Base-by-base conservation (phyloP, 2,888 invertebrate species). In the Lamellibrachia satsuma region DNA sequence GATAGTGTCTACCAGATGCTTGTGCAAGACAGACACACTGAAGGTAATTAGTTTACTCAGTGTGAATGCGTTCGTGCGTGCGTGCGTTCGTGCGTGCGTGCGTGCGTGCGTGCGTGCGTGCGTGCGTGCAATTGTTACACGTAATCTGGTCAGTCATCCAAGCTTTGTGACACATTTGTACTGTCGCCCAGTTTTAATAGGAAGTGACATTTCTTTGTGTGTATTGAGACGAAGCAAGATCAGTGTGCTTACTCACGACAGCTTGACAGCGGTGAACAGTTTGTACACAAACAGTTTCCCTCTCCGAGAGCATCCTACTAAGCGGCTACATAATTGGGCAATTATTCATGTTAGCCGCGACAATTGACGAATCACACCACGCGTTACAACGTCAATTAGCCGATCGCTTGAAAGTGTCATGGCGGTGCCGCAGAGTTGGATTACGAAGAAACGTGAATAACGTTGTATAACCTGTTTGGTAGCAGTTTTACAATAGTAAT, bases 1-100 rank as follows among this genome's bases (percentile, higher is more conserved):
- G 97, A 97, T 93, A 96, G 96, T 75, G 97, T 97, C 7, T 97
- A 97, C 94, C 97, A 97, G 94, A 96, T 97, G 27, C 95, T 97
- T 51, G 96, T 97, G n/a, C 96, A 97, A 94, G 97, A 97, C 94
- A 94, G 97, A 92, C 95, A 96, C 94, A 95, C 95, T 75, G 96
- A 97, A 95, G 52, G 75, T 75, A 75, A 75, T 57, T 7, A 57
- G 8, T 57, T 57, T 57, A 15, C 8, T 57, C 15, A 15, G 57
- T 75, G 75, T 75, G 22, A 15, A 6, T 75, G 11, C 11, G 3
- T 57, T 11, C 15, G 57, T 57, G 57, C 15, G 57, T 57, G 57
- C 8, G 57, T 7, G 57, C 57, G 15, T 57, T 2, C 15, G 6
- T 57, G 15, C 15, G 57, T 57, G 57, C 15, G 57, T 57, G 57